phyloP scores from a whole-genome alignment of 2,797 vertebrate genomes.

The Microtus californicus region DNA sequence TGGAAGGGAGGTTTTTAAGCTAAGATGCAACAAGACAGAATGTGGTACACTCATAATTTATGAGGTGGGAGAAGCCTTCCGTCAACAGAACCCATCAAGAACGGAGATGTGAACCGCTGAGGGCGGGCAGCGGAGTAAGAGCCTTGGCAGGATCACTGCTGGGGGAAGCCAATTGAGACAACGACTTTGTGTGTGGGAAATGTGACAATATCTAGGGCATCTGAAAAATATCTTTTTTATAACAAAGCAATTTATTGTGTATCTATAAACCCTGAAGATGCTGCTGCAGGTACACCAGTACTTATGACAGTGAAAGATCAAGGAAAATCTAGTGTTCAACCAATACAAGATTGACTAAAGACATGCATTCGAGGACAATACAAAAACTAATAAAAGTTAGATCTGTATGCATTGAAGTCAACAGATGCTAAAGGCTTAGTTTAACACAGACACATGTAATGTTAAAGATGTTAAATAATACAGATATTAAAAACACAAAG shows the following conservation, averaged over 20 bases:
- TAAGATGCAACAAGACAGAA: background rate
- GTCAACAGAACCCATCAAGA: background rate
- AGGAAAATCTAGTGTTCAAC: background rate
- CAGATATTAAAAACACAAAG: constrained; percentile 32
- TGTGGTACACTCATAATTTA: background rate
- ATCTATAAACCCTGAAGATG: constrained; percentile 13
- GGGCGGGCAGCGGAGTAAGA: background rate
- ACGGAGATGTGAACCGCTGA: background rate
- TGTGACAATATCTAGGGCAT: constrained; percentile 21
- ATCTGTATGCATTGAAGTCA: background rate
- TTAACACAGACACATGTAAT: background rate
- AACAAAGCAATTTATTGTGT: constrained; percentile 14
- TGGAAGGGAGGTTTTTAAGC: background rate
- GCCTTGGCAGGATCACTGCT: background rate
- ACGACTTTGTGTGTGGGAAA: background rate
- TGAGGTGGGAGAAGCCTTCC: background rate
- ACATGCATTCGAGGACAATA: background rate
- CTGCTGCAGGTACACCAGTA: background rate
- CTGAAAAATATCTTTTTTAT: background rate
- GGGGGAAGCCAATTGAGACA: background rate
- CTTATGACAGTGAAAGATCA: background rate
- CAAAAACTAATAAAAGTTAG: background rate
- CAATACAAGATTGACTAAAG: background rate
- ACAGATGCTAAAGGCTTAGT: background rate
- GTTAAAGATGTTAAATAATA: constrained; percentile 16